Base-by-base conservation (phyloP, 2,113 vertebrate species). In the Laterallus jamaicensis region DNA sequence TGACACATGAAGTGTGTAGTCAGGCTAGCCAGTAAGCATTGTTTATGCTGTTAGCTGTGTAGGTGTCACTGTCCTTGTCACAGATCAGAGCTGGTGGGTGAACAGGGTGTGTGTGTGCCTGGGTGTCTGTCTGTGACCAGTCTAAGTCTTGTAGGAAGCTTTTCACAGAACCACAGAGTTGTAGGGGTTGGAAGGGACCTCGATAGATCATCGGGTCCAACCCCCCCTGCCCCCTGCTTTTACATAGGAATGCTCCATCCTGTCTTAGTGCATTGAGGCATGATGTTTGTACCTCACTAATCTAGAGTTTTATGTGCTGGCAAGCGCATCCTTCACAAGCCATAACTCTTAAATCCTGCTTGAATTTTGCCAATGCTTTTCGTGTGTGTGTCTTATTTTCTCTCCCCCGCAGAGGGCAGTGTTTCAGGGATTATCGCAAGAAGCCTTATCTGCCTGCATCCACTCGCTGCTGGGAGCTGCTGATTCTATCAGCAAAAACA, bases 401-500 rank as follows among this genome's bases (percentile, higher is more conserved):
- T 96, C 68, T 44, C 95, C 93, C 94, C 96, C 77, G 90, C 97
- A 99, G 99, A 99, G 98, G 98, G 98, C 99, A 26, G 99, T 99
- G 93, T 99, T 99, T 97, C 99, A 99, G 97, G 99, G 99, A 95
- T 98, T 99, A 95, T 99, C 99, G 7, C 99, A 99, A 96, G 99
- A 99, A 97, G 99, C 99, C 18, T 98, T 99, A 96, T 99, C 99
- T 77, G 99, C 99, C 80, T 99, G 99, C 95, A 99, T 99, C 97
- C 98, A 99, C 93, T 99, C 99, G 2, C 97, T 99, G 84, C 98
- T 99, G 82, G 99, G 98, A 98, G 99, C 99, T 44, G 98, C 99
- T 9, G 99, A 99, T 91, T 97, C 99, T 69, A 99, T 99, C 97
- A 97, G 98, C 91, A 99, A 99, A 98, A 99, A 98, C 97, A 99